Evolutionary conservation across 2,888 invertebrate genomes (phyloP), one percentile per base, ranked within the genome.

Genomic region (Phorcus lineatus): DNA sequence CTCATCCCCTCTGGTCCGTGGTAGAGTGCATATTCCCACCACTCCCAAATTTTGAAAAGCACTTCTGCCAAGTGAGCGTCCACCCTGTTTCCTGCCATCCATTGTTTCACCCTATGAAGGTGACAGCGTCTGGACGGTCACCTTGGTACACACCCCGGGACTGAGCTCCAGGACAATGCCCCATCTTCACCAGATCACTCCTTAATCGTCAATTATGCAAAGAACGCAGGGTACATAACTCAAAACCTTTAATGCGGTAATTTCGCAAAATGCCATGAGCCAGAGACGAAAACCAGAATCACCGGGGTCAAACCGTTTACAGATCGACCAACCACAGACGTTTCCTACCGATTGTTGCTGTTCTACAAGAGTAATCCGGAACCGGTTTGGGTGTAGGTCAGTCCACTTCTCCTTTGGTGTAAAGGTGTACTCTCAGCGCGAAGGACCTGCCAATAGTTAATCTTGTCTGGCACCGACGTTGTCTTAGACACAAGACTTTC

Each of bases 171-270:
- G 22, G 57, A 22, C 57, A 22, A 57, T 57, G 57, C 57, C 57
- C 19, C 57, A 24, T 19, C 24, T 9, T 57, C 57, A 9, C 19
- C 57, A 57, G 57, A 22, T 19, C 13, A 47, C 47, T 47, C 47
- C 7, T 7, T 57, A 22, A 57, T 36, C 70, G 11, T 7, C 31
- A 36, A 40, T 13, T 70, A 70, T 70, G 31, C 70, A 28, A 36
- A 40, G 40, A 70, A 70, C 36, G 70, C 19, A 31, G 70, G 40
- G 36, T 31, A 31, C 31, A 70, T 70, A 70, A 70, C 70, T 70
- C 70, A 70, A 70, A 70, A 70, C 70, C 36, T 70, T 70, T 70
- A 36, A 70, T 70, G 70, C 70, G 70, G 70, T 36, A 36, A 70
- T 70, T 70, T 70, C 70, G 36, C 36, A 40, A 19, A 70, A 70